These are phyloP conservation scores for Rhinolophus sinicus DNA, from an alignment of 2,113 vertebrate species.

Conservation along the genomic window DNA sequence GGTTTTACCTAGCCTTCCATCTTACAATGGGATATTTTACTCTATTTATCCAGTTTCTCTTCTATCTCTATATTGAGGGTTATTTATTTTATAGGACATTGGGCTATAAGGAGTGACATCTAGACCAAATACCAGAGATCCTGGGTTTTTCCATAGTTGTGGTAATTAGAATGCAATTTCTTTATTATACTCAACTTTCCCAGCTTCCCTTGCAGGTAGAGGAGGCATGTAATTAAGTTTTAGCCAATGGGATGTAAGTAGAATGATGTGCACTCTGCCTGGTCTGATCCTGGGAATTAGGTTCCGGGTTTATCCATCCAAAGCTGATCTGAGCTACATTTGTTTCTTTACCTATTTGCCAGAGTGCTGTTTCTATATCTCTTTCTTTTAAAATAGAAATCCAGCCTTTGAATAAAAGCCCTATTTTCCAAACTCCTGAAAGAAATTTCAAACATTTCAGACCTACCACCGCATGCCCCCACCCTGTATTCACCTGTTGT, in stretches of 20 bases:
- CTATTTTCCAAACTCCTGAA: neutral
- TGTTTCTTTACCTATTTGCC: neutral
- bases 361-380: neutral
- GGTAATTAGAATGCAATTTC: neutral
- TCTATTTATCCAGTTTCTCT: neutral
- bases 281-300: neutral
- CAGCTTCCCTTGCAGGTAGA: neutral
- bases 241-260: neutral
- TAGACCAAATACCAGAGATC: neutral
- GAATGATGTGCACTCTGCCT: neutral
- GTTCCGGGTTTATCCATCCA: neutral
- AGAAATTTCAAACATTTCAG: neutral
- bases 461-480: neutral
- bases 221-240: neutral
- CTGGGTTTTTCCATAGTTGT: neutral
- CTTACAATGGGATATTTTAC: neutral
- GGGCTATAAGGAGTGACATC: neutral
- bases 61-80: neutral
- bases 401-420: neutral
- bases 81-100: neutral
- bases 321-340: neutral
- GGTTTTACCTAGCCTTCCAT: neutral
- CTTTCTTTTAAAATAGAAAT: neutral
- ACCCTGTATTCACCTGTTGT: conserved; percentile 90
- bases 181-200: neutral